Evolutionary conservation across 2,888 invertebrate genomes (phyloP), one percentile per base, ranked within the genome.

Genomic region (Dasypogon diadema): DNA sequence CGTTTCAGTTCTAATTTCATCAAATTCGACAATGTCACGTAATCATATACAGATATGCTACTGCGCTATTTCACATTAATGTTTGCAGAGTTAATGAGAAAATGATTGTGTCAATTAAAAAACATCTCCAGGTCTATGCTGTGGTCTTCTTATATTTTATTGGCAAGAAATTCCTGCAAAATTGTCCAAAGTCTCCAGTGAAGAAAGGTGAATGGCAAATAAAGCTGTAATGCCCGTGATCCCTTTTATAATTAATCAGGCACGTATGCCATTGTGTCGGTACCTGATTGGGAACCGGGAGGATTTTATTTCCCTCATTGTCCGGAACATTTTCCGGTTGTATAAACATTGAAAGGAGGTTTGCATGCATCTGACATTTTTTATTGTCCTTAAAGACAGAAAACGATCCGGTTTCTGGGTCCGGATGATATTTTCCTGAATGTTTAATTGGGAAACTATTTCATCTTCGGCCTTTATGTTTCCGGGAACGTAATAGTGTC

Each of bases 231-330:
- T 65, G 46, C 54, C 6, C 80, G 78, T 84, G 84, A 85, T 84
- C 85, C 84, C 81, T 83, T 84, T 81, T 79, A 81, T 84, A 83
- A 81, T 81, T 84, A 83, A 82, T 81, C 80, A 81, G 80, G 82
- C 85, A 85, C 85, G 85, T 84, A 83, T 83, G 82, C 81, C 80
- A 81, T 81, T 80, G 80, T 79, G 68, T 78, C 18, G 16, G 30
- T 54, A 70, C 70, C 70, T 70, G 70, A 70, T 54, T 70, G 70
- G 24, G 46, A 51, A 54, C 46, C 14, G 16, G 63, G 46, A 65
- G 18, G 60, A 60, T 60, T 60, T 60, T 60, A 60, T 60, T 60
- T 37, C 16, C 12, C 14, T 16, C 24, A 18, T 22, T 46, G 46
- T 42, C 65, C 46, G 48, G 46, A 42, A 65, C 24, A 48, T 65